A percentile compares a stretch with the other conserved stretches of the same genome.
Conservation (phyloP, 2,113 vertebrate genomes). For the Heptranchias perlo region DNA sequence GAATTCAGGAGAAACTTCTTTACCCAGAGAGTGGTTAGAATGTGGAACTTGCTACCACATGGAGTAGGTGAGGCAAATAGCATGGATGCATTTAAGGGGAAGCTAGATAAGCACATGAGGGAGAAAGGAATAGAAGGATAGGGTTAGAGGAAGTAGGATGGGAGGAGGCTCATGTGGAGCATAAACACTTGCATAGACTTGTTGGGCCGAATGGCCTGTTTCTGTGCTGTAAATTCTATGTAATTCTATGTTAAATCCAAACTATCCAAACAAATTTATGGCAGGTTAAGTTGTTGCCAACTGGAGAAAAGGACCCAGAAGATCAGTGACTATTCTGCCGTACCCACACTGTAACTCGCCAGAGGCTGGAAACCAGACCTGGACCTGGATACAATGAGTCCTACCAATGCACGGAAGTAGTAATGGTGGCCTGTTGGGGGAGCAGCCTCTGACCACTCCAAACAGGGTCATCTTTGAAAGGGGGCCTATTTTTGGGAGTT, state of each 20-base stretch:
- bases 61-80: background rate
- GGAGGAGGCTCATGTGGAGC: background rate
- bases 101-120: background rate
- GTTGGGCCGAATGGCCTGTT: background rate
- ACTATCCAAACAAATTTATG: too few relatives aligned
- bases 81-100: background rate
- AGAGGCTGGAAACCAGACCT: background rate
- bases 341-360: background rate
- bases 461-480: background rate
- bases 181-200: background rate
- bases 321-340: too few relatives aligned
- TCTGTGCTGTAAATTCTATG: background rate
- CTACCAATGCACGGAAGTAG: background rate
- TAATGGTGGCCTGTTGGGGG: background rate
- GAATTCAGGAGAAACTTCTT: background rate
- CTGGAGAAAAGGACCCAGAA: too few relatives aligned
- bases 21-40: background rate
- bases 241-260: background rate
- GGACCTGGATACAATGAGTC: background rate
- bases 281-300: too few relatives aligned
- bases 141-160: background rate
- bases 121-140: background rate
- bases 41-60: background rate
- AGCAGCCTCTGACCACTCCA: background rate
- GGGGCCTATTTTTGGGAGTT: background rate